Evolutionary conservation across 2,888 invertebrate species (phyloP), one percentile per base, ranked within the genome.

Genomic region (Eristalis pertinax): DNA sequence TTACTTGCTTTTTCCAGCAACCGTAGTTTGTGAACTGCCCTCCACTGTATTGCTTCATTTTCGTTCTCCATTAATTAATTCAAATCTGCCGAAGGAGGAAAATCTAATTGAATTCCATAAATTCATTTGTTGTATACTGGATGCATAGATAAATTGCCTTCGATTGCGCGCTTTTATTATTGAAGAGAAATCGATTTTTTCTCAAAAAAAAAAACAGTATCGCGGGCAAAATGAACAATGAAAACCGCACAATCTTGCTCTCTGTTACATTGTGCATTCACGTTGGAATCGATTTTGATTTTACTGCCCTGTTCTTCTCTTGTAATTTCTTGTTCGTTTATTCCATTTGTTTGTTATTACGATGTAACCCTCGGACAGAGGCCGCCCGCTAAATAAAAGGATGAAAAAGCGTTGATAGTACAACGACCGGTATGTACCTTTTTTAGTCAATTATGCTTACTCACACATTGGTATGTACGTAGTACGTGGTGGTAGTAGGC

Each of bases 201-300:
- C 8, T 10, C 4, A 10, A 32, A 32, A 32, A 32, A 10, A 72
- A 29, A 43, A 58, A 56, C 24, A 26, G 62, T 75, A 69, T 69
- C 74, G 69, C 60, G 50, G 50, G 69, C 56, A 75, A 75, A 29
- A 62, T 60, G 84, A 78, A 87, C 87, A 87, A 84, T 84, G 84
- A 79, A 87, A 87, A 87, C 84, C 87, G 64, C 87, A 87, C 84
- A 84, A 79, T 84, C 87, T 87, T 87, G 84, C 79, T 87, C 75
- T 63, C 79, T 79, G 84, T 68, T 72, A 86, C 83, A 83, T 84
- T 84, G 83, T 75, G 76, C 76, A 79, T 76, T 87, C 75, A 79
- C 75, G 79, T 75, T 80, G 58, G 64, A 79, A 87, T 87, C 84
- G 84, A 87, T 87, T 87, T 87, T 84, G 43, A 75, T 63, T 67